These are phyloP conservation scores for Galaxias olidus DNA, from an alignment of 2,797 vertebrate genomes.

Conservation along the genomic window DNA sequence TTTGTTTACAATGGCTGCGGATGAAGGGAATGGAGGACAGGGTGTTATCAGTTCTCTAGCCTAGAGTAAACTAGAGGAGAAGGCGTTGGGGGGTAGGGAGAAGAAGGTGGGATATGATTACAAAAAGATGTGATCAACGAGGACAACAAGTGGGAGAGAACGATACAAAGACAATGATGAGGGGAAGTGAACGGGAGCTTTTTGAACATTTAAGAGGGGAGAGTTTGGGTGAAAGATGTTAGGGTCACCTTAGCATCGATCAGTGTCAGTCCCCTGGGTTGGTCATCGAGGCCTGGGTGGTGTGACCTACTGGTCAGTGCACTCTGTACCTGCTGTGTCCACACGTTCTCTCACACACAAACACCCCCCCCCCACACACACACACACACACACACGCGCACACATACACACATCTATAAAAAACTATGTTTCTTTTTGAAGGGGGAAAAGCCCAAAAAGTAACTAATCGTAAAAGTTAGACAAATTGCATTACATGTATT, in stretches of 20 bases:
- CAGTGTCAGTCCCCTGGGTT: background rate
- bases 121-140: too few relatives aligned
- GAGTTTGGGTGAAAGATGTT: too few relatives aligned
- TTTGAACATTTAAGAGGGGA: background rate
- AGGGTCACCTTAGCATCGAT: too few relatives aligned
- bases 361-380: background rate
- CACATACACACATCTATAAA: too few relatives aligned
- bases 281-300: background rate
- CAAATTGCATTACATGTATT: too few relatives aligned
- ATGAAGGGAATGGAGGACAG: constrained; percentile 3
- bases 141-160: too few relatives aligned
- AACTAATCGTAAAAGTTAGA: too few relatives aligned
- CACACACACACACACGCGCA: background rate
- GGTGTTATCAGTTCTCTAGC: constrained; percentile 1
- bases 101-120: too few relatives aligned
- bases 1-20: constrained; percentile 10
- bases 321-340: background rate
- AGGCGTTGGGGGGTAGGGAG: background rate
- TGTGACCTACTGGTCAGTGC: background rate
- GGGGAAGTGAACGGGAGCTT: background rate
- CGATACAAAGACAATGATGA: background rate
- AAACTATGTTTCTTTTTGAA: too few relatives aligned
- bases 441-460: too few relatives aligned
- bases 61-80: background rate
- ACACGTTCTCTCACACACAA: background rate